Evolutionary conservation across 2,888 invertebrate species (phyloP).

Genomic region (Scaptomyza flava): DNA sequence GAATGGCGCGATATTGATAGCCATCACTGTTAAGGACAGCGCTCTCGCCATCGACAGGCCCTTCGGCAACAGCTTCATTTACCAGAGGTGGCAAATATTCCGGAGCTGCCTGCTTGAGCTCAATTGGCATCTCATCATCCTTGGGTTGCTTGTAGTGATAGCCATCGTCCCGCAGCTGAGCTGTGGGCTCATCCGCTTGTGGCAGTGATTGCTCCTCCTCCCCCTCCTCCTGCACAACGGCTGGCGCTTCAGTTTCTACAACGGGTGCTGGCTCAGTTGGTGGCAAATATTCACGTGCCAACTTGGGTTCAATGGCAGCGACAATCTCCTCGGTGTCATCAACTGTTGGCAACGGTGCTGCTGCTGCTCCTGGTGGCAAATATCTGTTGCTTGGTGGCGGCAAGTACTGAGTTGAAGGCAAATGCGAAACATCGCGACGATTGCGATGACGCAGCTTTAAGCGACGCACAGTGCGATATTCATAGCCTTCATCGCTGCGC

Average conservation of each 20-base stretch:
- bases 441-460: slow-evolving; percentile 71
- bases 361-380: slow-evolving; percentile 58
- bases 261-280: slow-evolving; percentile 56
- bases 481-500: slow-evolving; percentile 64
- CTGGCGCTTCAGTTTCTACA: slow-evolving; percentile 46
- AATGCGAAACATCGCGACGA: slow-evolving; percentile 78
- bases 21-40: slow-evolving; percentile 72
- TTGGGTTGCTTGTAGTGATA: slow-evolving; percentile 78
- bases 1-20: slow-evolving; percentile 78
- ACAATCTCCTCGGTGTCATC: slow-evolving; percentile 73
- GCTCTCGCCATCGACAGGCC: slow-evolving; percentile 55
- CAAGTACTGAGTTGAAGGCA: slow-evolving; percentile 59
- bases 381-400: slow-evolving; percentile 68
- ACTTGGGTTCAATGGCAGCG: slow-evolving; percentile 57
- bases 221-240: slow-evolving; percentile 1
- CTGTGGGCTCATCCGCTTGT: slow-evolving; percentile 65
- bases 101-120: slow-evolving; percentile 47
- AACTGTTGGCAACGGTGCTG: slow-evolving; percentile 15
- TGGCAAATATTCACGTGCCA: slow-evolving; percentile 68
- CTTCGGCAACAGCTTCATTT: slow-evolving; percentile 59
- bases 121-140: slow-evolving; percentile 54
- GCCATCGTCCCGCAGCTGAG: slow-evolving; percentile 71
- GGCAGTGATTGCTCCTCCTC: slow-evolving; percentile 30
- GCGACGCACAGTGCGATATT: slow-evolving; percentile 71
- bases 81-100: slow-evolving; percentile 69